These are phyloP conservation scores for Sternarchorhynchus goeldii DNA, from an alignment of 2,797 vertebrate genomes.

Conservation along the genomic window DNA sequence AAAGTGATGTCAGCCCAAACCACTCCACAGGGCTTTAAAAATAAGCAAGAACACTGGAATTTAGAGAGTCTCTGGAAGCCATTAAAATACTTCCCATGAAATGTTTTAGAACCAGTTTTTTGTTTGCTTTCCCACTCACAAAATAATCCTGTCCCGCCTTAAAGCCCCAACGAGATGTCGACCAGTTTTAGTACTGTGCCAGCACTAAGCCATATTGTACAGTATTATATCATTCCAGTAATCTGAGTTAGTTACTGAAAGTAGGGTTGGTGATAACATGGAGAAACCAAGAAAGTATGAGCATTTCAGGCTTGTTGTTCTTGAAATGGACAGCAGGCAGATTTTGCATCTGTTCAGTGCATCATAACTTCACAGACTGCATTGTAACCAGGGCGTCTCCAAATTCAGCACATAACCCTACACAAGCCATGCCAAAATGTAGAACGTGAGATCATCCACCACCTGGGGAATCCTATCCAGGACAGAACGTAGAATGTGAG, in stretches of 20 bases:
- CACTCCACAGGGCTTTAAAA: constrained; percentile 36
- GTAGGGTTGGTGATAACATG: background rate
- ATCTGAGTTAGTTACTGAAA: background rate
- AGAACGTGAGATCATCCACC: constrained; percentile 20
- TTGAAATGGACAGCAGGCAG: constrained; percentile 63
- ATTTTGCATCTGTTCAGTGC: constrained; percentile 61
- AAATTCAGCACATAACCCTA: constrained; percentile 36
- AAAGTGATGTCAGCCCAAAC: constrained; percentile 23
- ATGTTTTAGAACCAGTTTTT: background rate
- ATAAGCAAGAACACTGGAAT: constrained; percentile 41
- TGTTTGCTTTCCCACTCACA: background rate
- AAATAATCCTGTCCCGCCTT: too few species aligned
- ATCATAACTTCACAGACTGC: constrained; percentile 51
- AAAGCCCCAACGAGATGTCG: too few species aligned
- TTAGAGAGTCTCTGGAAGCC: constrained; percentile 42
- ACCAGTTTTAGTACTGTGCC: background rate
- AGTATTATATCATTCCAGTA: background rate
- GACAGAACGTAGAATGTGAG: constrained; percentile 15
- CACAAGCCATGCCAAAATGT: constrained; percentile 13
- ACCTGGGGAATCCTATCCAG: too few species aligned
- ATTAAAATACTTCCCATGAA: constrained; percentile 36
- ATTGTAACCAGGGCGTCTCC: constrained; percentile 55
- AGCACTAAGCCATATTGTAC: background rate
- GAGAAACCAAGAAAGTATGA: constrained; percentile 14
- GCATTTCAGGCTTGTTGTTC: constrained; percentile 36